Conservation (phyloP, 2,113 vertebrate species). For the Motacilla alba region DNA sequence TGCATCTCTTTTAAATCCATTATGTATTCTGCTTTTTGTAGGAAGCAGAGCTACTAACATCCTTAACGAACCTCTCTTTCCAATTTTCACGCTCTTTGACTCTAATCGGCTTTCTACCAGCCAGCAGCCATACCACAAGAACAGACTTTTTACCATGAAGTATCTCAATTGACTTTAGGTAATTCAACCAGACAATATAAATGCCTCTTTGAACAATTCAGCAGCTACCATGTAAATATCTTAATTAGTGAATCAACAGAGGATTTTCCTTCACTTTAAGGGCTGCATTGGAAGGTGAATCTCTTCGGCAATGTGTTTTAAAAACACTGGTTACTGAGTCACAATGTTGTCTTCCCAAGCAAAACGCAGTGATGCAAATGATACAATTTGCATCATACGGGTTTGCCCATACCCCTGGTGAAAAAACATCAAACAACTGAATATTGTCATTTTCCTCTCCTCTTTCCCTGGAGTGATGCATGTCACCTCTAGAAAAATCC, state of each 20-base stretch:
- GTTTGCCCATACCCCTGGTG: background rate
- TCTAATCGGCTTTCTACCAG: background rate
- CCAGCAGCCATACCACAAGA: background rate
- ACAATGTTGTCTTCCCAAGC: background rate
- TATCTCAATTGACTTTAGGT: background rate
- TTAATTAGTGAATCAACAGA: background rate
- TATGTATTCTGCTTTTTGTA: background rate
- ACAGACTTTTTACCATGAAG: background rate
- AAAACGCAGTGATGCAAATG: background rate
- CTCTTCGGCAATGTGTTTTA: background rate
- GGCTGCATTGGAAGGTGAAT: background rate
- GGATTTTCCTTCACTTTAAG: background rate
- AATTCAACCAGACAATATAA: background rate
- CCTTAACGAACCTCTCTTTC: background rate
- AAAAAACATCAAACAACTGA: background rate
- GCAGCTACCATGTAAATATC: background rate
- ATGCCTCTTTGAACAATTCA: background rate
- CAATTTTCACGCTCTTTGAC: background rate
- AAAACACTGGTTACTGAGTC: background rate
- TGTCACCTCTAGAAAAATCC: background rate
- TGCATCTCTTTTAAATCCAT: background rate
- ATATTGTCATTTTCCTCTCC: background rate
- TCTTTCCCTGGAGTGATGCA: accelerated
- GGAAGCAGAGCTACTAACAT: background rate
- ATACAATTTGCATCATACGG: too few species aligned